Evolutionary conservation across 2,797 vertebrate species (phyloP), one percentile per base, ranked within the genome.

Genomic region (Channallabes apus): DNA sequence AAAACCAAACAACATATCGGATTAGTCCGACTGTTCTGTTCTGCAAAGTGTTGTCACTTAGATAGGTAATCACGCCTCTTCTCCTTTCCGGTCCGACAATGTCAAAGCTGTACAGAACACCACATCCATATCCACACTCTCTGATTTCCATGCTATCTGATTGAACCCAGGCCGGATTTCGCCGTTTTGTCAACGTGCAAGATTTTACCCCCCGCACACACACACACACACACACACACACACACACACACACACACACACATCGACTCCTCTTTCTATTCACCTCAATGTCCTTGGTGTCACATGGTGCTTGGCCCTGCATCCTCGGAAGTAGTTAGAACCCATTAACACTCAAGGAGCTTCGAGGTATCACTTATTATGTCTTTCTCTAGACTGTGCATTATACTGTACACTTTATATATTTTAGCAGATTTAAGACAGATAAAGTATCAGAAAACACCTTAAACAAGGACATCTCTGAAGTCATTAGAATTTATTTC

Each of bases 301-400:
- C 93, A 90, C 89, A 88, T 89, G 90, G 89, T 91, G 91, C 89
- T 91, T 88, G 82, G 94, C 93, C 92, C 92, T 86, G 88, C 86
- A 90, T 94, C 88, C 89, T 91, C 71, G 88, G 91, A 95, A 92
- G 89, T 93, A 92, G 94, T 92, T 93, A 93, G 90, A 89, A 91
- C 90, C 86, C 89, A 92, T 92, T 93, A 93, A 90, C 90, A 90
- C 77, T 64, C 24, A 20, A 24, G 65, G 46, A 85, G 69, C 82
- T 61, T 51, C 15, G n/a, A 84, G 68, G 62, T 76, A 59, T 86
- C 41, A 79, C 86, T 87, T 89, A 90, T 89, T 91, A 88, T 82
- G 59, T 89, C 35, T 82, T 82, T 89, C 85, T 84, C 61, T 64
- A 41, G 68, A 6, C 41, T 35, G 64, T 80, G 62, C 27, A 54